Evolutionary conservation across 2,797 vertebrate species (phyloP), one percentile per base, ranked within the genome.

Genomic region (Sebastes goodei): DNA sequence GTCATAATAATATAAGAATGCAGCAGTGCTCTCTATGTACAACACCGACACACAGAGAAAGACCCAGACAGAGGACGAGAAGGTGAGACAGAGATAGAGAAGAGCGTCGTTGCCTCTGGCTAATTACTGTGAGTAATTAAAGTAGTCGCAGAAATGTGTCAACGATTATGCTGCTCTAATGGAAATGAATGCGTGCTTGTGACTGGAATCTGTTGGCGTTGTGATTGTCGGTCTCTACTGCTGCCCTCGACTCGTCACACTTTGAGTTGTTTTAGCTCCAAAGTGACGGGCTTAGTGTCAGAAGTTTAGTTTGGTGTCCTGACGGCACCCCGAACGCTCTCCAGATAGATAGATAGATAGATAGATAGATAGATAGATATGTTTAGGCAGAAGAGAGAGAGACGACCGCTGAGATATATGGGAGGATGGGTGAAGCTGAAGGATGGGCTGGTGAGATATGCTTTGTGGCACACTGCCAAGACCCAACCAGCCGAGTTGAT

Each of bases 101-200:
- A 72, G 68, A 81, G 71, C 78, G 23, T 66, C 80, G 67, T 11
- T 74, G 89, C 85, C 82, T 81, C 81, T 84, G 88, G 90, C 91
- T 96, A 95, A 96, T 94, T 91, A 94, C 88, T 73, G 91, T 95
- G 93, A 96, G 95, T 95, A 96, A 95, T 95, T 94, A 94, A 88
- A 89, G 90, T 86, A 94, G 94, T 93, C 69, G 6, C 76, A 81
- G 64, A 77, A 80, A 61, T 84, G 35, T 73, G 65, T 86, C 77
- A 79, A 4, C 63, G 35, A 84, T 85, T 87, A 77, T 75, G 64
- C 81, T 70, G 75, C 84, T 73, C 55, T 78, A 62, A 76, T 76
- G 38, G 75, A 81, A 83, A 82, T 75, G 32, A 75, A 56, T 69
- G 57, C 27, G 49, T 30, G 9, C 35, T 60, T 78, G 55, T 62